phyloP scores from a whole-genome alignment of 2,888 invertebrate genomes.

The Dicycla oo region DNA sequence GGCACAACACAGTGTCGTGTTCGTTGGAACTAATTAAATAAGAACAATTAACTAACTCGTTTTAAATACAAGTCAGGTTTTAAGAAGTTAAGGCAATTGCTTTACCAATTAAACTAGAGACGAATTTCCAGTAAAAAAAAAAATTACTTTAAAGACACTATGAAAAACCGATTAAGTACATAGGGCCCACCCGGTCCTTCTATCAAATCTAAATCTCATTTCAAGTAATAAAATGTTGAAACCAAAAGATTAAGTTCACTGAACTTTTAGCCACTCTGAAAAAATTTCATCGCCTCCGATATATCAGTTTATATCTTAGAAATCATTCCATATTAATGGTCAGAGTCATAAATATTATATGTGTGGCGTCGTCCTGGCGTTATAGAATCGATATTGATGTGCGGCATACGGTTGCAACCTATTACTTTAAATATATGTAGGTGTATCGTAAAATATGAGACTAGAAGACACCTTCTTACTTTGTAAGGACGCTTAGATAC shows the following conservation, averaged over 20 bases:
- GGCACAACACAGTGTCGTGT: background rate
- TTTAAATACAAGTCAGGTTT: background rate
- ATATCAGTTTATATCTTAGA: constrained; percentile 38
- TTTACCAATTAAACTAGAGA: no score
- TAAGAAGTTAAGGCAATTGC: background rate
- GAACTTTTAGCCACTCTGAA: constrained; percentile 18
- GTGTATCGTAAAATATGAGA: constrained; percentile 51
- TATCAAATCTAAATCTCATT: constrained; percentile 5
- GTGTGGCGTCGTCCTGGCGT: constrained; percentile 27
- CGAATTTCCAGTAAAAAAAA: background rate
- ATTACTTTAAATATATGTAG: constrained; percentile 31
- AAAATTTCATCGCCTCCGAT: constrained; percentile 21
- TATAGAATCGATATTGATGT: constrained; percentile 44
- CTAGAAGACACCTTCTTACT: constrained; percentile 31
- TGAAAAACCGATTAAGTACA: constrained; percentile 7
- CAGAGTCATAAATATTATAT: constrained; percentile 57
- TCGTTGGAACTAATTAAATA: background rate
- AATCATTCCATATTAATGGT: constrained; percentile 55
- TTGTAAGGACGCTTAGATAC: constrained; percentile 2
- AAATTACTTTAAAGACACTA: constrained; percentile 1
- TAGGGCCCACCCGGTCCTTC: constrained; percentile 22
- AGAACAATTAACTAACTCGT: background rate
- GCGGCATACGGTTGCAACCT: constrained; percentile 29
- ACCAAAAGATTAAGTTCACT: constrained; percentile 13
- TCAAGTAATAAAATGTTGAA: constrained; percentile 23